Percentiles rank a stretch among this genome's conserved stretches.
Evolutionary conservation across 1,140 invertebrate species (phyloP).

Genomic region (Patella vulgata): DNA sequence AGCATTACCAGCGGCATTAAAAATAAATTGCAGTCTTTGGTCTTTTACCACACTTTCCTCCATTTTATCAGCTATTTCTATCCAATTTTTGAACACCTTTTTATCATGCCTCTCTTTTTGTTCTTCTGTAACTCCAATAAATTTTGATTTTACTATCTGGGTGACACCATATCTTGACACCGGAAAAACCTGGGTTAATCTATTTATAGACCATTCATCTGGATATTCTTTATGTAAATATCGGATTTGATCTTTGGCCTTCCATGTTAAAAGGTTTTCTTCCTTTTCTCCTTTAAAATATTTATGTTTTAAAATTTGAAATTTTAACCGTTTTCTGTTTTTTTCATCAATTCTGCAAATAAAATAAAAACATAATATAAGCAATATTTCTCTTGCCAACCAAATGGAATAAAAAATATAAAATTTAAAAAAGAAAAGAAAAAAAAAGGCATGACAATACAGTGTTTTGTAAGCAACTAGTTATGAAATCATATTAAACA

Average conservation of each 20-base stretch:
- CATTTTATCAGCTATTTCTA: constrained; percentile 25
- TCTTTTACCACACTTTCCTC: neutral
- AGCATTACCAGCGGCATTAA: neutral
- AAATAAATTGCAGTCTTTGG: neutral
- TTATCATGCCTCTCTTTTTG: constrained; percentile 49
- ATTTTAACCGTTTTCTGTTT: constrained; percentile 68
- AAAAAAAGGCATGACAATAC: too few species aligned
- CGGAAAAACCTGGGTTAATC: constrained; percentile 82
- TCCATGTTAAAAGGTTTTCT: constrained; percentile 82
- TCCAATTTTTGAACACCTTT: constrained; percentile 45
- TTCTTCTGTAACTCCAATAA: constrained; percentile 24
- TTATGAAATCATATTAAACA: too few species aligned
- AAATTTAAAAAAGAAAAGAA: neutral
- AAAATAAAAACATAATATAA: too few species aligned
- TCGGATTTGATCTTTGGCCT: constrained; percentile 84
- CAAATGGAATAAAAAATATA: constrained; percentile 1
- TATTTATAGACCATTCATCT: constrained; percentile 78
- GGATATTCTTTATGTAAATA: constrained; percentile 76
- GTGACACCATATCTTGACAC: constrained; percentile 70
- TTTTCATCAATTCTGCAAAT: constrained; percentile 36
- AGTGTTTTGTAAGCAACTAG: too few species aligned
- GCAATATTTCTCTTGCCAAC: too few species aligned
- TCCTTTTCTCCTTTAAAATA: constrained; percentile 76
- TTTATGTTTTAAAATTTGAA: constrained; percentile 76
- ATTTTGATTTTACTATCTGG: constrained; percentile 45